phyloP scores from a whole-genome alignment of 2,888 invertebrate species.

The Hypomecis punctinalis region DNA sequence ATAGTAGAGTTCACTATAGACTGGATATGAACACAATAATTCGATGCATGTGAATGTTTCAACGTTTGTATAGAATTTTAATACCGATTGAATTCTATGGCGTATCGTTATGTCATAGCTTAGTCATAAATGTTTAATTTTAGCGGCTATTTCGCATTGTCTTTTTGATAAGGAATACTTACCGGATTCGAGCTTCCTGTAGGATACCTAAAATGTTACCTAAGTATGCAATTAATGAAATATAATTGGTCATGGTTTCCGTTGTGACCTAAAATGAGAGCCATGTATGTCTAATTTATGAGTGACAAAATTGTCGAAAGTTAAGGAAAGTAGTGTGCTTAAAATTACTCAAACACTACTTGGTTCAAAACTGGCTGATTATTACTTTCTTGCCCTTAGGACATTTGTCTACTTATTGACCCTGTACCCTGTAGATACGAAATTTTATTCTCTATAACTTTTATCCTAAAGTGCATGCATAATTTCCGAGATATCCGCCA shows the following conservation, averaged over 20 bases:
- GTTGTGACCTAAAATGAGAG: neutral
- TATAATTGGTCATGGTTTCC: slow-evolving; percentile 7
- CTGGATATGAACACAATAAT: slow-evolving; percentile 24
- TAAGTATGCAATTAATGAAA: slow-evolving; percentile 4
- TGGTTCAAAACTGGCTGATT: too few relatives aligned
- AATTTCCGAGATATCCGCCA: too few relatives aligned
- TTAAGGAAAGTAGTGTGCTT: neutral
- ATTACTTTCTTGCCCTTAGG: too few relatives aligned
- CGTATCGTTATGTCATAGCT: slow-evolving; percentile 28
- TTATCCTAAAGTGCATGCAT: too few relatives aligned
- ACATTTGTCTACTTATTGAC: too few relatives aligned
- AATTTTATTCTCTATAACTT: too few relatives aligned
- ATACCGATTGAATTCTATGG: slow-evolving; percentile 25
- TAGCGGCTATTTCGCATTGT: slow-evolving; percentile 14
- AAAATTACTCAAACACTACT: too few relatives aligned
- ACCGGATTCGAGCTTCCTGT: slow-evolving; percentile 11
- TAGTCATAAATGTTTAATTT: slow-evolving; percentile 20
- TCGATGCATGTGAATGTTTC: slow-evolving; percentile 23
- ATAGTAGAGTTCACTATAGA: slow-evolving; percentile 20
- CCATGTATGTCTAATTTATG: neutral
- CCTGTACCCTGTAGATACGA: too few relatives aligned
- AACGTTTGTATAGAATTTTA: slow-evolving; percentile 36
- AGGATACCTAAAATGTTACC: slow-evolving; percentile 1
- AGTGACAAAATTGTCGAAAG: neutral
- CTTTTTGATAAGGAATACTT: neutral